Base-by-base conservation (phyloP, 2,888 invertebrate species). In the Emmelina monodactyla region DNA sequence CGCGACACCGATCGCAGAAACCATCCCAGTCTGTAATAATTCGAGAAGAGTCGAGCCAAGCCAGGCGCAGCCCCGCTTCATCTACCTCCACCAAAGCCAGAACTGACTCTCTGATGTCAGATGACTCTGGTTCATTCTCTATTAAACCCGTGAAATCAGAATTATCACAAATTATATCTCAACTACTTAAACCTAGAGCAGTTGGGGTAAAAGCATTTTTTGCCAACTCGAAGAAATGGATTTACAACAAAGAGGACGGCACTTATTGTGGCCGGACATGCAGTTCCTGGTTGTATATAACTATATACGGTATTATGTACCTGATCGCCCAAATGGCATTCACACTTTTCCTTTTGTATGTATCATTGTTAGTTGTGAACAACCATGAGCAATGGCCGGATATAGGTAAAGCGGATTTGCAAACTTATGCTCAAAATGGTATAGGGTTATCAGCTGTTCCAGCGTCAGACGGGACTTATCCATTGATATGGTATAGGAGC, bases 381-480 rank as follows among this genome's bases (percentile, higher is more conserved):
- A 0, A 22, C 0, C 36, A 39, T 0, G 42, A 44, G 2, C 46
- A 57, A 2, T 3, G 3, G 4, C 2, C 3, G 4, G 53, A 59
- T 1, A 61, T 57, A 41, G 53, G 58, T 1, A 61, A 58, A 41
- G 11, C 38, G 0, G 43, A 53, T 0, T 35, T 59, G 2, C 33
- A 58, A 2, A 52, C 59, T 0, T 71, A 62, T 40, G 45, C 62
- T 1, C 44, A 54, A n/a, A 46, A 55, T 2, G 64, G 59, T 0
- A 53, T 78, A 14, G 78, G 78, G 1, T 41, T 78, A 0, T 51
- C 75, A 5, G 73, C 67, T 0, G 58, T 60, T 1, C 78, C 78
- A 0, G 55, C 64, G 2, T 53, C 64, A 2, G 58, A 59, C 25
- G 40, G 52, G 10, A 55, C 22, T 33, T 45, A 48, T 9, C 66